These are phyloP conservation scores for Philypnodon macrostomus DNA, from an alignment of 2,797 vertebrate species.

Conservation along the genomic window DNA sequence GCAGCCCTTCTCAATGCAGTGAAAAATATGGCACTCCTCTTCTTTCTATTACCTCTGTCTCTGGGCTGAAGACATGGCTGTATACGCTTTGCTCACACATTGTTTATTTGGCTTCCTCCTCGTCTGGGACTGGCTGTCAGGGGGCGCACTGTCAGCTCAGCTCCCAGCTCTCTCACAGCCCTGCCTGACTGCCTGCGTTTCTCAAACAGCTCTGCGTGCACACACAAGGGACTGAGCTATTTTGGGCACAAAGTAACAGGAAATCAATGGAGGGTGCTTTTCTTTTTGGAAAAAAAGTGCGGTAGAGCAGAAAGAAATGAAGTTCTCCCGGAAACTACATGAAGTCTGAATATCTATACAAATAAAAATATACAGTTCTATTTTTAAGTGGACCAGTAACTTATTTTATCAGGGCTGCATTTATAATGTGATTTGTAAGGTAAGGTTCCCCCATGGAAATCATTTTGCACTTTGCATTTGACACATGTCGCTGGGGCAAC, in stretches of 20 bases:
- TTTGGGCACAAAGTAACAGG: constrained; percentile 61
- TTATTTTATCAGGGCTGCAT: too few relatives aligned
- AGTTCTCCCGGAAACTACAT: constrained; percentile 29
- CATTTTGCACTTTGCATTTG: too few relatives aligned
- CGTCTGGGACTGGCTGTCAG: constrained; percentile 53
- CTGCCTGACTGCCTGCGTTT: constrained; percentile 40
- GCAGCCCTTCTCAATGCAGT: too few relatives aligned
- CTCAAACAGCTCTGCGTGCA: constrained; percentile 44
- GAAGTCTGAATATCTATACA: constrained; percentile 17
- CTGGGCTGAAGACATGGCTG: constrained; percentile 23
- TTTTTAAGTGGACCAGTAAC: too few relatives aligned
- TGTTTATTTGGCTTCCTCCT: constrained; percentile 60
- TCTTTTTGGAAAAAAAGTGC: constrained; percentile 17
- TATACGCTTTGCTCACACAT: constrained; percentile 25
- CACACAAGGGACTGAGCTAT: constrained; percentile 46
- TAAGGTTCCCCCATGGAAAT: too few relatives aligned
- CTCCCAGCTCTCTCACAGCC: constrained; percentile 37
- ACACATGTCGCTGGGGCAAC: too few relatives aligned
- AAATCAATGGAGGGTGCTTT: constrained; percentile 62
- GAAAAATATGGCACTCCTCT: too few relatives aligned
- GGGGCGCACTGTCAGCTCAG: constrained; percentile 41
- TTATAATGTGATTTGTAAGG: too few relatives aligned
- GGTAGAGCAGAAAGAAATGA: constrained; percentile 8
- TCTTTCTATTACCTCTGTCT: constrained; percentile 50
- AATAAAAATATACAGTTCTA: too few relatives aligned